Evolutionary conservation across 2,888 invertebrate species (phyloP), one percentile per base, ranked within the genome.

Genomic region (Dioctria linearis): DNA sequence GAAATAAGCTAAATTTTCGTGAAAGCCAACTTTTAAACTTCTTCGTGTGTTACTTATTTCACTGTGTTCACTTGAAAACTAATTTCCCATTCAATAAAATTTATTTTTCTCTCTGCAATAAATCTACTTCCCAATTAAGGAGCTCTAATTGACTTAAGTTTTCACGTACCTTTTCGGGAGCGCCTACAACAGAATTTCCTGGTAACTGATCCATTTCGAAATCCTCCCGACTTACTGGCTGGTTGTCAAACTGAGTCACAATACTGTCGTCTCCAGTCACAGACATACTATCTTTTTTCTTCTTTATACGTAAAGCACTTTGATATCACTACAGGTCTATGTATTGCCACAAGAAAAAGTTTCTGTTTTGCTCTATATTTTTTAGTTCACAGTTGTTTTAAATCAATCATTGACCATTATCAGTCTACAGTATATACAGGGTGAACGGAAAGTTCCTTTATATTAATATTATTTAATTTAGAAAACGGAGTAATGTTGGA

Each of bases 11-110:
- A 54, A 54, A 73, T 25, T 42, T 25, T 73, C 73, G 39, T 73
- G 59, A 59, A 59, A 59, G 59, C 59, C 59, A 59, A 59, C 59
- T 25, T 59, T 59, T 5, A 59, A 46, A 46, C 9, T 25, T 59
- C 11, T 5, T 25, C 11, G 59, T n/a, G 25, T 11, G 11, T 59
- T 59, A 25, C 9, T 59, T 8, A 11, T 11, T 59, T 25, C n/a
- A 13, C 5, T 59, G 5, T 11, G 8, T 11, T 1, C 59, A 5
- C 2, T 25, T 5, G 59, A 25, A 25, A 59, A 25, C 59, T 59
- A 8, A 13, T 59, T 11, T 59, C 13, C 59, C 13, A 59, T 59
- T 59, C 11, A 13, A 8, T 25, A 59, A 59, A n/a, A 59, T 11
- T 13, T 59, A 5, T 13, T n/a, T 59, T 25, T 59, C 59, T 5